Percentiles rank a stretch among this genome's conserved stretches.
These are phyloP conservation scores for Corythornis leucogaster DNA, from an alignment of 2,797 vertebrate species.

Conservation along the genomic window DNA sequence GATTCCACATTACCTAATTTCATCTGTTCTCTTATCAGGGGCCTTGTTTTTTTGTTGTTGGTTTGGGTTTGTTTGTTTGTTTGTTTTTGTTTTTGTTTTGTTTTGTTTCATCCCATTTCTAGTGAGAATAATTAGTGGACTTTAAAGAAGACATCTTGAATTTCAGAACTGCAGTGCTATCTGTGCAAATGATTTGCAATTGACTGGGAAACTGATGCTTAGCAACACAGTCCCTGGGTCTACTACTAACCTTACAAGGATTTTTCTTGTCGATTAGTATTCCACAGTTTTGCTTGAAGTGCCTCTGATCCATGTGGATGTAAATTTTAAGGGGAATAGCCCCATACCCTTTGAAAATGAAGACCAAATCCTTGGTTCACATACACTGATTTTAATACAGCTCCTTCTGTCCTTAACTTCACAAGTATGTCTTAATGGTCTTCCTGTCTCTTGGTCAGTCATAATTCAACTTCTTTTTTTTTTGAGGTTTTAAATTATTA, in stretches of 20 bases:
- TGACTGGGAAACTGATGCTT: conserved; percentile 9
- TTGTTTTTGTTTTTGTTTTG: neutral
- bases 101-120: conserved; percentile 52
- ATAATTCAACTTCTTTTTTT: neutral
- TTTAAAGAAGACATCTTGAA: conserved; percentile 65
- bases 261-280: neutral
- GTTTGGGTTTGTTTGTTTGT: too few species aligned
- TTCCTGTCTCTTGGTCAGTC: neutral
- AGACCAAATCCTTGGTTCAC: neutral
- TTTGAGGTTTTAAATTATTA: conserved; percentile 30
- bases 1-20: conserved; percentile 78
- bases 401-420: neutral
- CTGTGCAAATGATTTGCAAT: conserved; percentile 44
- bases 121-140: conserved; percentile 52
- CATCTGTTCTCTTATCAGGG: conserved; percentile 66
- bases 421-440: neutral
- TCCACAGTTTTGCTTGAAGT: neutral
- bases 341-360: neutral
- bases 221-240: neutral
- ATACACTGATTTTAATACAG: neutral
- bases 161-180: conserved; percentile 50
- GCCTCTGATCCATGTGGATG: neutral
- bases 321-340: neutral
- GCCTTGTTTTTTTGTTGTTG: neutral
- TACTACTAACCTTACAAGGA: neutral